A percentile compares a stretch with the other conserved stretches of the same genome.
These are phyloP conservation scores for Armadillidium nasatum DNA, from an alignment of 1,140 invertebrate genomes.

Conservation along the genomic window DNA sequence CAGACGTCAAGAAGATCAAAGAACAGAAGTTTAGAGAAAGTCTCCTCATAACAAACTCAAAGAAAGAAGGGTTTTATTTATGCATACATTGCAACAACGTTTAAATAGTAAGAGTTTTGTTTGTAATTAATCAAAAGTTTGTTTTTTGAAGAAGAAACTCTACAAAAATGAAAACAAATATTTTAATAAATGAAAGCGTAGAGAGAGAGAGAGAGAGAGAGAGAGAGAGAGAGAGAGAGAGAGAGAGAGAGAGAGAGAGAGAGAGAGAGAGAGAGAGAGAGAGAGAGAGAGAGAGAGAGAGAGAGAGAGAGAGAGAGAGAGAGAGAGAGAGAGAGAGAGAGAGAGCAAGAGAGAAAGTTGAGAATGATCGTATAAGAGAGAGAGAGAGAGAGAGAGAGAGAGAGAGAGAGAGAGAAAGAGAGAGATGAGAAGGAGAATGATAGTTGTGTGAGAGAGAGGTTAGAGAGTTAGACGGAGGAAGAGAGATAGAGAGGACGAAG, in stretches of 20 bases:
- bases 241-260: background rate
- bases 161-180: background rate
- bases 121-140: background rate
- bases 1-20: no score
- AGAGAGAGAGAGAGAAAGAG: no score
- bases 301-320: no score
- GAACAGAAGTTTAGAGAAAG: no score
- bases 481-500: no score
- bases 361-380: background rate
- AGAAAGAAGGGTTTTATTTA: no score
- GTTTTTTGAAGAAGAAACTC: background rate
- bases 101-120: background rate
- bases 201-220: slow-evolving; percentile 6
- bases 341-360: background rate
- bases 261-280: background rate
- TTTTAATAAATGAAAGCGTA: background rate
- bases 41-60: no score
- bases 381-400: background rate
- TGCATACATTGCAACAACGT: no score
- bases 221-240: slow-evolving; percentile 9
- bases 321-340: background rate
- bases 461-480: no score
- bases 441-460: no score
- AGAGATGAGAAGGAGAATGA: no score
- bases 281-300: background rate